Base-by-base conservation (phyloP, 1,140 invertebrate genomes). In the Archegozetes longisetosus region DNA sequence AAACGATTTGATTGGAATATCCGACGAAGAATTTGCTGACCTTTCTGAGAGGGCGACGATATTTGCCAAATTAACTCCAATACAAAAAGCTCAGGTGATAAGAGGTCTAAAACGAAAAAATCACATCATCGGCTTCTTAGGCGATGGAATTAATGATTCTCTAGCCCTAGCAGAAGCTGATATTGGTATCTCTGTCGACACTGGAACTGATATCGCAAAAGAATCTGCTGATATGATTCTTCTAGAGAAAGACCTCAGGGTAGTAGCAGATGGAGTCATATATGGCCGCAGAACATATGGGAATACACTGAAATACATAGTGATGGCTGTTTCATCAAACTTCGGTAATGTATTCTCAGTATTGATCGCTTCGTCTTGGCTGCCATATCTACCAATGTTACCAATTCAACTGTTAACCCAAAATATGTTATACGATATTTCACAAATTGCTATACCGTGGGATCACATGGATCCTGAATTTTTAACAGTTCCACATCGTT, bases 81-180 rank as follows among this genome's bases (percentile, higher is more conserved):
- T 46, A 46, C 40, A 46, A 46, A 46, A 46, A 46, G 9, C n/a
- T n/a, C 12, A 29, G 57, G 26, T 64, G 23, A 58, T 66, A 2
- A 0, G 50, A 27, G 56, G 28, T 6, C 55, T 65, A 1, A 61
- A 60, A 46, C 9, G 14, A 24, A 57, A 61, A 1, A 61, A 54
- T 24, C 64, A 66, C 48, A 50, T 65, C 0, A 61, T 64, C 12
- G 66, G 65, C n/a, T 65, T 68, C 29, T 40, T 66, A 23, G 67
- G 67, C 9, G 67, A 68, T 47, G 67, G 67, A 9, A 65, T 68
- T 20, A 68, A 68, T 29, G 67, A 68, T 55, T 63, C 65, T 1
- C 61, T 55, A 2, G 67, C 67, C 4, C 40, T 68, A 17, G 13
- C 32, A 2, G 51, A 61, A 24, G 66, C 66, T 26, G 60, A 65